These are phyloP conservation scores for Trissolcus basalis DNA, from an alignment of 1,140 invertebrate species.

Conservation along the genomic window DNA sequence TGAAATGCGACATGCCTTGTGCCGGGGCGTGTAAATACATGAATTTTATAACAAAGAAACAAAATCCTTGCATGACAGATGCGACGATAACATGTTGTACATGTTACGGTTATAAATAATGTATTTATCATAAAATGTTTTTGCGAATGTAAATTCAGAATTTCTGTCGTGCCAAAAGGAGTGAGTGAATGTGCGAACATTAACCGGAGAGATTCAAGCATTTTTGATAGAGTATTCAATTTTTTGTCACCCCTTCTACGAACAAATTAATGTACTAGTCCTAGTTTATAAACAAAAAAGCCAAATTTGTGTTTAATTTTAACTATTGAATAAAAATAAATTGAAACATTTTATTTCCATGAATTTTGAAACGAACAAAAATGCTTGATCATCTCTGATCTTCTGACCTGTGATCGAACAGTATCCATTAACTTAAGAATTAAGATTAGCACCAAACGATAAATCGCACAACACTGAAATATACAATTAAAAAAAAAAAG, in stretches of 20 bases:
- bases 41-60: constrained; percentile 8
- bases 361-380: not conserved
- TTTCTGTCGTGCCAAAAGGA: not conserved
- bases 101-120: too few relatives aligned
- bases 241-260: too few relatives aligned
- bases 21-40: constrained; percentile 21
- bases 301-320: too few relatives aligned
- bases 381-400: constrained; percentile 8
- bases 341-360: too few relatives aligned
- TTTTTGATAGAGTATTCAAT: not conserved
- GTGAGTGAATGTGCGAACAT: not conserved
- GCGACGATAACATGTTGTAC: too few relatives aligned
- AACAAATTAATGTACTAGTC: not conserved
- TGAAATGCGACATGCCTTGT: too few relatives aligned
- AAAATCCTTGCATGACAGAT: too few relatives aligned
- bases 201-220: not conserved
- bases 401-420: constrained; percentile 43
- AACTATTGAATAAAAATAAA: too few relatives aligned
- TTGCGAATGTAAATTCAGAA: not conserved
- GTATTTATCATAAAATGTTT: not conserved
- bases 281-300: too few relatives aligned
- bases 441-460: not conserved
- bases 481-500: not conserved
- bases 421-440: constrained; percentile 10
- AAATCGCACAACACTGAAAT: not conserved